These are phyloP conservation scores for Phylloscopus whistleri DNA, from an alignment of 2,113 vertebrate genomes.

Conservation along the genomic window DNA sequence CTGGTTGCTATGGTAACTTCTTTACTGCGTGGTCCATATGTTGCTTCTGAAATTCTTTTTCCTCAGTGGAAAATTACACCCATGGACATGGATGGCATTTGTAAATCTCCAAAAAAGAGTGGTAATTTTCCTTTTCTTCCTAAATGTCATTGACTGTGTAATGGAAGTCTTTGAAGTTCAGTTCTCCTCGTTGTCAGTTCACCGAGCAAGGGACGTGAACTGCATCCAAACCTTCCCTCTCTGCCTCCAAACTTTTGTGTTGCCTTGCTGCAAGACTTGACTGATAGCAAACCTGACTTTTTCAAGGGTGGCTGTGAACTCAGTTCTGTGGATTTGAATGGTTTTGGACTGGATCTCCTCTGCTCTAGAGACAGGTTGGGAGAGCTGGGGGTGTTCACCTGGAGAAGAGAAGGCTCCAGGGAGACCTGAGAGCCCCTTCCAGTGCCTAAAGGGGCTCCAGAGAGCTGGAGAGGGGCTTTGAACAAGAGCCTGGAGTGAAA, in stretches of 20 bases:
- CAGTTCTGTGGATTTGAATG: neutral
- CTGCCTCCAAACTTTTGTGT: neutral
- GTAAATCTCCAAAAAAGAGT: slow-evolving; percentile 46
- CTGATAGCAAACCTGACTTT: neutral
- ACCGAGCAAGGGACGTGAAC: slow-evolving; percentile 2
- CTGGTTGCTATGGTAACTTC: slow-evolving; percentile 60
- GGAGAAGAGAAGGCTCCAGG: neutral
- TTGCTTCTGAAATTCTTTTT: slow-evolving; percentile 28
- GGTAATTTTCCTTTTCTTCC: slow-evolving; percentile 8
- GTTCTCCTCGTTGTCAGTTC: neutral
- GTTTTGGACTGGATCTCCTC: neutral
- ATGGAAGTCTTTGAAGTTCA: slow-evolving; percentile 53
- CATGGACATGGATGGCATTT: slow-evolving; percentile 55
- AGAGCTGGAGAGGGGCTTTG: neutral
- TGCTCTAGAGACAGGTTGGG: neutral
- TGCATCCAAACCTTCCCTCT: neutral
- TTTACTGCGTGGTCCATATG: slow-evolving; percentile 57
- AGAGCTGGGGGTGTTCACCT: neutral
- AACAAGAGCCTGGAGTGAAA: neutral
- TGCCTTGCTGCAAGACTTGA: neutral
- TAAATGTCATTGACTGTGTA: slow-evolving; percentile 56
- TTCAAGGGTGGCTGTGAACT: neutral
- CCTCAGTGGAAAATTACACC: slow-evolving; percentile 59
- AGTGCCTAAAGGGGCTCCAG: neutral
- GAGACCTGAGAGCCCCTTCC: neutral